Base-by-base conservation (phyloP, 92 coral and sea anemone species). In the Phenganax stokvisi region DNA sequence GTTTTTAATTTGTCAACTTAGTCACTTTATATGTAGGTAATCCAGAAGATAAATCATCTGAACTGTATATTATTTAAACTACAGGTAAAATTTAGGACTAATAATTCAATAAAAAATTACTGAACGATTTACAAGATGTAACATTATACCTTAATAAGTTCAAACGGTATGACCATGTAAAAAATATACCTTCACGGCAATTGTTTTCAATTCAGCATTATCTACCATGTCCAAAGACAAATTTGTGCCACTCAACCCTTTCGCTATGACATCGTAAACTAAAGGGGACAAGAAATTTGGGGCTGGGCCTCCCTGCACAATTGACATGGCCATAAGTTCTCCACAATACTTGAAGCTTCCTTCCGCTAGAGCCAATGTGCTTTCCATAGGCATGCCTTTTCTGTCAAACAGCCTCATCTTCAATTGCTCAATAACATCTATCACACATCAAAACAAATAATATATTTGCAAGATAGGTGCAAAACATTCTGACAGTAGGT, bases 271-370 rank as follows among this genome's bases (percentile, higher is more conserved):
- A 16, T 76, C 81, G 51, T 56, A 76, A 56, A 82, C 55, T 10
- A 84, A 83, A 56, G 85, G 80, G 53, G 86, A 77, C 81, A 85
- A 53, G 80, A 88, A 85, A 76, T 88, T 88, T 51, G 91, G 91
- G 44, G 91, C 91, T 54, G 91, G 89, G 47, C 89, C 91, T 53
- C 89, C 91, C 79, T 88, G 89, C 71, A 88, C 72, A 27, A 88
- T 20, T 8, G 89, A 88, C 91, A 85, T 88, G 13, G 76, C 85
- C 80, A 79, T 88, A 66, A 74, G 76, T 86, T 68, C 85, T 37
- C 89, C 91, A 72, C 84, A 74, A 30, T 68, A 65, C 20, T 85
- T 82, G 53, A 88, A 88, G 44, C 65, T 83, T 29, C 80, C 85
- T 61, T 80, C 80, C 31, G 77, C 79, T 58, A 82, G 68, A 53